These are phyloP conservation scores for Pampus argenteus DNA, from an alignment of 2,797 vertebrate species.

Conservation along the genomic window DNA sequence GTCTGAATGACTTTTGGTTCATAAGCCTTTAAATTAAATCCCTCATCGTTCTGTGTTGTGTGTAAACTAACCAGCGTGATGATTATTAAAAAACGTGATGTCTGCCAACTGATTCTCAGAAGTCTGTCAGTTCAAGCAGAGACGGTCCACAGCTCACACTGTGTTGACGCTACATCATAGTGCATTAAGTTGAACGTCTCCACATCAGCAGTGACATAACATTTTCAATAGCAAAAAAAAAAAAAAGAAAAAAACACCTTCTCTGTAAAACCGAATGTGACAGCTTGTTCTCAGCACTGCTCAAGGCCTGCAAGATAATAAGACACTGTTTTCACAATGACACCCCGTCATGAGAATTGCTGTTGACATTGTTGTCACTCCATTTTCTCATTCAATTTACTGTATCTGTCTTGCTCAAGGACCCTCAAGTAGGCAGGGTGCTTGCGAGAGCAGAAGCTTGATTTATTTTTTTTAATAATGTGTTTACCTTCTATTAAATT, in stretches of 20 bases:
- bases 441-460: not conserved
- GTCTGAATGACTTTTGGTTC: slow-evolving; percentile 39
- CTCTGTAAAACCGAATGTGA: slow-evolving; percentile 50
- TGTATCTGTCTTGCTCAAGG: slow-evolving; percentile 3
- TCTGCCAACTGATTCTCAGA: slow-evolving; percentile 51
- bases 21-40: slow-evolving; percentile 37
- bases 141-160: slow-evolving; percentile 27
- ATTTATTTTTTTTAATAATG: not conserved
- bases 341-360: slow-evolving; percentile 14
- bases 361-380: slow-evolving; percentile 12
- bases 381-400: not conserved
- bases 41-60: slow-evolving; percentile 14
- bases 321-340: slow-evolving; percentile 21
- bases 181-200: slow-evolving; percentile 52
- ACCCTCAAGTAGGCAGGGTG: not conserved
- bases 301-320: slow-evolving; percentile 33
- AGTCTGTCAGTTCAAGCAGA: slow-evolving; percentile 34
- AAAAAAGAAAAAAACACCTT: slow-evolving; percentile 10
- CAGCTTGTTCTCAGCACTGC: slow-evolving; percentile 27
- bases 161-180: slow-evolving; percentile 51
- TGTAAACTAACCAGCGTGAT: slow-evolving; percentile 16
- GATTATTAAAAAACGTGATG: slow-evolving; percentile 39
- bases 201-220: slow-evolving; percentile 35
- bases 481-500: not conserved
- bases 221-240: slow-evolving; percentile 27